These are phyloP conservation scores for Antitype chi DNA, from an alignment of 2,888 invertebrate genomes.

Conservation along the genomic window DNA sequence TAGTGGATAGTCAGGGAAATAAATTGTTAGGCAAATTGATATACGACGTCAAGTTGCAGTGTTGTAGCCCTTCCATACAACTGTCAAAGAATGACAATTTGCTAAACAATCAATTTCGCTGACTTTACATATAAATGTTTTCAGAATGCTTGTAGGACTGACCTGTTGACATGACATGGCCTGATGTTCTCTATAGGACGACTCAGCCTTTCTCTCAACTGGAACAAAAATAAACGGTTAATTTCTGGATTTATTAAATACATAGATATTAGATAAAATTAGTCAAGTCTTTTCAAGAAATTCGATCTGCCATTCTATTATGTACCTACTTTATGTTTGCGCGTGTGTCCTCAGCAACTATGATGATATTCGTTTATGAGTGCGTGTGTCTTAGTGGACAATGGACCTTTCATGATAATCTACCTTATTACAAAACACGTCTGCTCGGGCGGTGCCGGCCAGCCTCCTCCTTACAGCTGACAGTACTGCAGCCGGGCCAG, in stretches of 20 bases:
- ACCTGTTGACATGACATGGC: constrained; percentile 80
- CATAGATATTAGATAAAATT: too few species aligned
- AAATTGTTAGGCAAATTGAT: too few species aligned
- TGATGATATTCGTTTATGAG: not conserved
- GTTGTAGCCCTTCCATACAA: too few species aligned
- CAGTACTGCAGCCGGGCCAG: constrained; percentile 93
- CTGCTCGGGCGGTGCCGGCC: constrained; percentile 90
- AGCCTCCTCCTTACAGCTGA: constrained; percentile 91
- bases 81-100: too few species aligned
- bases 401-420: not conserved
- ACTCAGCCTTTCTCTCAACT: constrained; percentile 85
- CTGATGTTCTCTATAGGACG: constrained; percentile 83
- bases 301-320: not conserved
- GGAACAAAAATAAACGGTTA: constrained; percentile 60
- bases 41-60: too few species aligned
- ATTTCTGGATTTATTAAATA: not conserved
- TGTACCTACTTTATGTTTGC: constrained; percentile 57
- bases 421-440: constrained; percentile 75
- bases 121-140: not conserved
- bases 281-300: not conserved
- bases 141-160: constrained; percentile 32
- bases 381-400: not conserved
- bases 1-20: not conserved
- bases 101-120: too few species aligned
- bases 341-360: too few species aligned